These are phyloP conservation scores for Eonycteris spelaea DNA, from an alignment of 2,113 vertebrate genomes.

Conservation along the genomic window DNA sequence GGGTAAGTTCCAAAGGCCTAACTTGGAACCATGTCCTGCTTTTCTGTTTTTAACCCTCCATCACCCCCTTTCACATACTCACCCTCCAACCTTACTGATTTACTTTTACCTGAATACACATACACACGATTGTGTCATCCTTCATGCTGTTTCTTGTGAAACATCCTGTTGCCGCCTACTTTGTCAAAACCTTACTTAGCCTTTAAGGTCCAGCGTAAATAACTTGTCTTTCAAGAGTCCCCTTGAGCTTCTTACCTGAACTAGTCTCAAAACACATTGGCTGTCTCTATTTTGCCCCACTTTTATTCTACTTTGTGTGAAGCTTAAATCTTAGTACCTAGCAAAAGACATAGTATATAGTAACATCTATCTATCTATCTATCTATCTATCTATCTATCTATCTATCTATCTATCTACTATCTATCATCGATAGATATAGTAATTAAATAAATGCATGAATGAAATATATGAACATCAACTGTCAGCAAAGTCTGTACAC, in stretches of 20 bases:
- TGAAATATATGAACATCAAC: neutral
- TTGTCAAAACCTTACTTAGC: neutral
- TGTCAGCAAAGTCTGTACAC: neutral
- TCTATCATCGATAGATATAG: neutral
- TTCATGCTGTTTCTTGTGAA: neutral
- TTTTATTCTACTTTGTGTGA: neutral
- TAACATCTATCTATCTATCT: too few species aligned
- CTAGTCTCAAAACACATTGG: neutral
- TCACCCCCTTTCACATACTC: neutral
- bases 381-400: neutral
- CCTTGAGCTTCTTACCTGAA: neutral
- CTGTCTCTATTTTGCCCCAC: neutral
- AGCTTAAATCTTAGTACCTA: neutral
- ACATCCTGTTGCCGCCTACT: neutral
- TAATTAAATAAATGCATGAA: neutral
- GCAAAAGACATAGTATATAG: neutral
- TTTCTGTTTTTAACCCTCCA: neutral
- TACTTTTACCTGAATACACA: neutral
- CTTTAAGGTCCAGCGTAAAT: neutral
- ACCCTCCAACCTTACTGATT: neutral
- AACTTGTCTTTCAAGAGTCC: neutral
- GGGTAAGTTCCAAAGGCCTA: neutral
- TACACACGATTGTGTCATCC: neutral
- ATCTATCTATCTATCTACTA: too few species aligned
- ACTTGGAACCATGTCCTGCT: fast-evolving